These are phyloP conservation scores for Calyptommatus sinebrachiatus DNA, from an alignment of 2,113 vertebrate species.

Conservation along the genomic window DNA sequence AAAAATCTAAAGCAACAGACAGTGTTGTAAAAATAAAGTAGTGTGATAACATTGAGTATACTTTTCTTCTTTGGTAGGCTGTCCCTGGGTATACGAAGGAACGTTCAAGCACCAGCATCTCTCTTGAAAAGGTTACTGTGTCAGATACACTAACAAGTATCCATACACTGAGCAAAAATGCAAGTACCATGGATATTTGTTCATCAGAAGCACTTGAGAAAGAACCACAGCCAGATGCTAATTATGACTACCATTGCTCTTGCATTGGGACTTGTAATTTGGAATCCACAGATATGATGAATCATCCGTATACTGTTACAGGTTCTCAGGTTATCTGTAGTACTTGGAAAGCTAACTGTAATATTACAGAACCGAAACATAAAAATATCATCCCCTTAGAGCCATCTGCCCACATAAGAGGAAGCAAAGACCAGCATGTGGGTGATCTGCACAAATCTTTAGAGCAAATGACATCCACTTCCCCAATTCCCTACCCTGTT, in stretches of 20 bases:
- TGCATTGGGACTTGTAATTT: conserved; percentile 11
- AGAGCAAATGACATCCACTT: conserved; percentile 6
- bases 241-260: neutral
- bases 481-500: neutral
- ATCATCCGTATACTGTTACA: neutral
- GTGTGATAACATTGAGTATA: neutral
- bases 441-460: neutral
- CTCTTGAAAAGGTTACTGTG: conserved; percentile 5
- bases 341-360: neutral
- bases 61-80: conserved; percentile 49
- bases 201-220: conserved; percentile 22
- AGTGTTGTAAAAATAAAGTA: neutral
- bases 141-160: conserved; percentile 22
- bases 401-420: rapidly evolving
- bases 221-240: neutral
- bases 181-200: conserved; percentile 11
- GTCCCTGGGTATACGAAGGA: conserved; percentile 40
- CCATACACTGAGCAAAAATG: neutral
- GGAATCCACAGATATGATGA: conserved; percentile 12
- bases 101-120: neutral
- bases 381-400: neutral
- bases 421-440: neutral
- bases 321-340: conserved; percentile 14
- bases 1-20: neutral
- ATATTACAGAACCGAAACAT: neutral